Evolutionary conservation across 2,797 vertebrate genomes (phyloP), one percentile per base, ranked within the genome.

Genomic region (Pampus argenteus): DNA sequence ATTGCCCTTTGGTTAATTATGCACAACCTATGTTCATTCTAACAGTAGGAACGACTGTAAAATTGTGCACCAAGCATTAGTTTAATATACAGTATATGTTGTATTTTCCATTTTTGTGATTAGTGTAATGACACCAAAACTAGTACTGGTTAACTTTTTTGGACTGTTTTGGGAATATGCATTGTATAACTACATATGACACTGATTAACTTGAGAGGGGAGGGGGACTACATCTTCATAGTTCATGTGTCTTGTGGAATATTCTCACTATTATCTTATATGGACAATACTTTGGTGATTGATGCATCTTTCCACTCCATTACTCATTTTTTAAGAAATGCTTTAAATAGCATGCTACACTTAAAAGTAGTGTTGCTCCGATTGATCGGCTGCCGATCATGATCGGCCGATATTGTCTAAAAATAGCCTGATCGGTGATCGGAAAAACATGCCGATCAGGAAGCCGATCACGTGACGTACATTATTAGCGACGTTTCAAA

Each of bases 251-350:
- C 7, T 40, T 40, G 4, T 63, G n/a, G 2, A 34, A 31, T 48
- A 56, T 31, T 13, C 31, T 22, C 3, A 38, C 8, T 65, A 4
- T 56, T 38, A 18, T 26, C 14, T 44, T 25, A 26, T 38, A 20
- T 38, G 58, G 31, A 26, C 17, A 49, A 49, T 11, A 25, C 14
- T 38, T 58, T 3, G 3, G 28, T 38, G 11, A 49, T 51, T 51
- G 6, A 59, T 58, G 11, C 42, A 44, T 45, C 28, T 45, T 61
- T 11, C 44, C 9, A 56, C 11, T 47, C 11, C 36, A 59, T 38
- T 56, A 6, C n/a, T 6, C 8, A 47, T 58, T 38, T 56, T 50
- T 56, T 50, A 22, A 50, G n/a, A 28, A 51, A 31, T 47, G 34
- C 13, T 1, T 7, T 40, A 25, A 40, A 38, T 47, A 45, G 29